Conservation (phyloP, 2,888 invertebrate species). For the Erebia epiphron region DNA sequence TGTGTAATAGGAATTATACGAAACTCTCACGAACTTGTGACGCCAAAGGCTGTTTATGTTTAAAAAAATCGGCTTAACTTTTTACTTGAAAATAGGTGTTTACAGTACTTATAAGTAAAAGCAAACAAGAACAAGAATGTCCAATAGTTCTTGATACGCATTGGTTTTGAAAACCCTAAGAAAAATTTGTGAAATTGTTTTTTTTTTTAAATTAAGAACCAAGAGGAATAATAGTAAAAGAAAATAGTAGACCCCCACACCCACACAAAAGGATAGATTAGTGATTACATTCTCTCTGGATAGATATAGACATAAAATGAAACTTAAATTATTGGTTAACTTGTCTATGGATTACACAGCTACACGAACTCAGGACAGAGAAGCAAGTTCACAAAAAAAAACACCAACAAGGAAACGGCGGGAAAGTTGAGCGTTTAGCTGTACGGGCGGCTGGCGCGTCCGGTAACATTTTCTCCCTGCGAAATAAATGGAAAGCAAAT, state of each 20-base stretch:
- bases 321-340: background rate
- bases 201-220: background rate
- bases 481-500: constrained; percentile 50
- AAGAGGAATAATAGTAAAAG: too few species aligned
- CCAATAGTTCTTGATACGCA: too few species aligned
- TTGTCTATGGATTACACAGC: background rate
- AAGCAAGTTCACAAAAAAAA: constrained; percentile 34
- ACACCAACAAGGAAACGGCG: constrained; percentile 50
- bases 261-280: too few species aligned
- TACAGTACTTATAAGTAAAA: too few species aligned
- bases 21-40: constrained; percentile 42
- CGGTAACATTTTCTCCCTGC: constrained; percentile 50
- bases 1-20: constrained; percentile 44
- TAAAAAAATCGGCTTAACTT: background rate
- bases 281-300: too few species aligned
- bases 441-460: constrained; percentile 44
- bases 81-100: background rate
- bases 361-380: background rate
- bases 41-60: constrained; percentile 32
- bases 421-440: constrained; percentile 50
- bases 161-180: too few species aligned
- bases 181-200: background rate
- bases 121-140: too few species aligned
- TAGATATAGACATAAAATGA: too few species aligned
- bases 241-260: too few species aligned